Evolutionary conservation across 2,113 vertebrate species (phyloP).

Genomic region (Bubo scandiacus): DNA sequence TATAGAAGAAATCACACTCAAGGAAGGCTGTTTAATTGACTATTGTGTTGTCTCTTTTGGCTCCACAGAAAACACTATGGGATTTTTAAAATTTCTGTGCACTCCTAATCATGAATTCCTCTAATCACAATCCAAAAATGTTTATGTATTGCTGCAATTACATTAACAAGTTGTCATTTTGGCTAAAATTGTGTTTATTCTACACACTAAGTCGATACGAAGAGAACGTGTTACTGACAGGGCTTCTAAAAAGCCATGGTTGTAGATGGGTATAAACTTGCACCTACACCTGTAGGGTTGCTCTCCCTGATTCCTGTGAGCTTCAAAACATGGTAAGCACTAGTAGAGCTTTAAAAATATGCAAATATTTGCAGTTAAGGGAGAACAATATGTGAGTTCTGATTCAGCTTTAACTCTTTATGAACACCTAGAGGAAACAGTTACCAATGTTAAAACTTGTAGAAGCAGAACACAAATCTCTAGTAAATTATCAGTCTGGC

Average conservation of each 20-base stretch:
- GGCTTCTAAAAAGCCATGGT: background rate
- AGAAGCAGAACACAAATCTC: background rate
- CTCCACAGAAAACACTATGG: background rate
- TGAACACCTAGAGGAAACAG: background rate
- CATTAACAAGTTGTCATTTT: background rate
- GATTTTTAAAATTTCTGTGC: background rate
- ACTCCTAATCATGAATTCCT: background rate
- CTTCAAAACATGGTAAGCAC: background rate
- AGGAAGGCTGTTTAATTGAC: background rate
- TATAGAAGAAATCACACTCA: background rate
- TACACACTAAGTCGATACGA: background rate
- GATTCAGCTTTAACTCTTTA: slow-evolving; percentile 9
- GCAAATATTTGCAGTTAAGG: background rate
- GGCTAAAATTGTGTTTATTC: background rate
- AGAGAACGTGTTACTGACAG: background rate
- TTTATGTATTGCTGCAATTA: background rate
- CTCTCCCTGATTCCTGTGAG: background rate
- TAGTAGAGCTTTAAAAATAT: background rate
- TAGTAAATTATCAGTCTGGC: background rate
- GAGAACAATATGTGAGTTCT: background rate
- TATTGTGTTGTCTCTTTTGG: background rate
- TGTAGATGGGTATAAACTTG: background rate
- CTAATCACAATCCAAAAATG: background rate
- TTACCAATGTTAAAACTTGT: background rate
- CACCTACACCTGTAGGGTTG: background rate